Evolutionary conservation across 2,888 invertebrate genomes (phyloP), one percentile per base, ranked within the genome.

Genomic region (Amphimallon solstitiale): DNA sequence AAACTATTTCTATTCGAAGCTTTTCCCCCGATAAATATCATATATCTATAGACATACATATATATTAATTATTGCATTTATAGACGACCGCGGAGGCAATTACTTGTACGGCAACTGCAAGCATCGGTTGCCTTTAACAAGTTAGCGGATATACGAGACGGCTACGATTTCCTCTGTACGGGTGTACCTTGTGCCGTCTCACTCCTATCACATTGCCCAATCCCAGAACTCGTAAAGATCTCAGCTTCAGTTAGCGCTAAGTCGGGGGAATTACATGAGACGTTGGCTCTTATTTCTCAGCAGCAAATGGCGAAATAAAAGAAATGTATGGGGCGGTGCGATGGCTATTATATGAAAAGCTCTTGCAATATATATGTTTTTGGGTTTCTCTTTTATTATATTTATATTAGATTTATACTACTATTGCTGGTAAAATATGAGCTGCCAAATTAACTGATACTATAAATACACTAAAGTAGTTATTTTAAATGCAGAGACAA

Each of bases 61-160:
- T 59, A 49, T 62, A 62, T 62, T 48, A 35, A 49, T 62, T 62
- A 62, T 62, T 62, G 49, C 62, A 56, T 66, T 66, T 66, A 62
- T 46, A 40, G 61, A 48, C 54, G 62, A 56, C 66, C 48, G 19
- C n/a, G n/a, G n/a, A 35, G 45, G 61, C 43, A 40, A 54, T 52
- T 63, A 56, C 63, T 49, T 56, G 62, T 37, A 19, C 45, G 19
- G 56, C 40, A 23, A 56, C 56, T 12, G 48, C 40, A 23, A 37
- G 43, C 71, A 72, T 72, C 72, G 71, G 71, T 72, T 70, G 69
- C 72, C 66, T 66, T 69, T 71, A 72, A 72, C 70, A 72, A 68
- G 70, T 70, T 71, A 68, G 69, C 51, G 69, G 68, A 72, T 71
- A 72, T 70, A 67, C 67, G 62, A 51, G 67, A 66, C 68, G 69